Conservation (phyloP, 2,797 vertebrate genomes). For the Rhinophrynus dorsalis region DNA sequence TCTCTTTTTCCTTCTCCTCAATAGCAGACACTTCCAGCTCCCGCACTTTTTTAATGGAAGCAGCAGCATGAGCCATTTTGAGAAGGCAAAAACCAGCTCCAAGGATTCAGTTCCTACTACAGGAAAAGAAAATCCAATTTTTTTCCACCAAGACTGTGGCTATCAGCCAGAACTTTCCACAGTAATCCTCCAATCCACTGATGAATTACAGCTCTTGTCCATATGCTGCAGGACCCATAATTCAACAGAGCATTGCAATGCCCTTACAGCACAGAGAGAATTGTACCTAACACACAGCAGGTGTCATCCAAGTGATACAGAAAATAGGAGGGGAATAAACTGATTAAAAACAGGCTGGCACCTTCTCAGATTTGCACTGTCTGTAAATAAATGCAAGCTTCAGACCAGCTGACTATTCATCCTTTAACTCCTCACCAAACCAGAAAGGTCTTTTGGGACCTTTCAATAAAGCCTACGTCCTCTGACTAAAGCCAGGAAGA, state of each 20-base stretch:
- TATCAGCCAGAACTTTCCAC: slow-evolving; percentile 53
- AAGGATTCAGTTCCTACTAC: slow-evolving; percentile 48
- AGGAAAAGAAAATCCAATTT: slow-evolving; percentile 53
- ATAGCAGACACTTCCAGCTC: slow-evolving; percentile 83
- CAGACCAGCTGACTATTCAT: slow-evolving; percentile 58
- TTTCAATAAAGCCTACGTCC: slow-evolving; percentile 63
- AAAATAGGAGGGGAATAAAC: not conserved
- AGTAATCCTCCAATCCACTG: slow-evolving; percentile 59
- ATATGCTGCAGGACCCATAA: slow-evolving; percentile 63
- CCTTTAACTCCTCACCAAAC: slow-evolving; percentile 58
- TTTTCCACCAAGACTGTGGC: slow-evolving; percentile 59
- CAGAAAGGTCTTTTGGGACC: slow-evolving; percentile 62
- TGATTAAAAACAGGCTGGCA: slow-evolving; percentile 54
- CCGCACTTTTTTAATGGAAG: slow-evolving; percentile 96
- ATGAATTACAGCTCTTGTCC: slow-evolving; percentile 61
- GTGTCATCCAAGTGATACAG: not conserved
- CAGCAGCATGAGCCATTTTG: slow-evolving; percentile 93
- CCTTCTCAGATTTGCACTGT: slow-evolving; percentile 54
- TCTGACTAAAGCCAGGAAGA: slow-evolving; percentile 65
- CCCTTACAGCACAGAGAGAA: slow-evolving; percentile 15
- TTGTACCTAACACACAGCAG: slow-evolving; percentile 21
- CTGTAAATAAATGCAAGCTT: slow-evolving; percentile 55
- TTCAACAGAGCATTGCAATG: slow-evolving; percentile 30
- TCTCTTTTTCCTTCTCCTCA: slow-evolving; percentile 83
- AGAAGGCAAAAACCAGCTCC: slow-evolving; percentile 50